Conservation (phyloP, 2,113 vertebrate genomes). For the Cebidichthys violaceus region DNA sequence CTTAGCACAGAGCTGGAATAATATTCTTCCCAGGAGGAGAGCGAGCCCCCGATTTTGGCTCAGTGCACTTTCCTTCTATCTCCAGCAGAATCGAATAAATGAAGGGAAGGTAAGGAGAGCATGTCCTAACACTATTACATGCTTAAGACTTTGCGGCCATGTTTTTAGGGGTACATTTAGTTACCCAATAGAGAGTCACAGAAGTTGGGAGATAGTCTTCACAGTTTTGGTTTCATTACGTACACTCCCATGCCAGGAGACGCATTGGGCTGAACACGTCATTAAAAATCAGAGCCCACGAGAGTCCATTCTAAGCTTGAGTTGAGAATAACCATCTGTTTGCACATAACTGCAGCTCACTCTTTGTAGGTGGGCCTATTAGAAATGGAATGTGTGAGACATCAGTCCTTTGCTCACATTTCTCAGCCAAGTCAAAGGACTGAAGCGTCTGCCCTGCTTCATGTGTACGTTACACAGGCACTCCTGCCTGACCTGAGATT, state of each 20-base stretch:
- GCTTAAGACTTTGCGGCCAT: conserved; percentile 30
- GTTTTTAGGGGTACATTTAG: conserved; percentile 3
- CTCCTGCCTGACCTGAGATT: conserved; percentile 57
- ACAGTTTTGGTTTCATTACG: conserved; percentile 10
- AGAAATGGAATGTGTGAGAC: conserved; percentile 69
- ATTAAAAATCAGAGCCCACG: conserved; percentile 48
- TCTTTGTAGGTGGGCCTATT: conserved; percentile 74
- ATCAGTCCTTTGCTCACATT: conserved; percentile 59
- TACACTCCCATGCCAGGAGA: conserved; percentile 12
- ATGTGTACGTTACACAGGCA: conserved; percentile 61
- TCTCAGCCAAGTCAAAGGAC: conserved; percentile 45
- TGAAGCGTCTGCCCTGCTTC: conserved; percentile 35
- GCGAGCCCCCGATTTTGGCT: conserved; percentile 59
- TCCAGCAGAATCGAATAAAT: conserved; percentile 63
- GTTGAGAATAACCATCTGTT: conserved; percentile 72
- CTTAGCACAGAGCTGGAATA: conserved; percentile 69
- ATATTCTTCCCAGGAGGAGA: conserved; percentile 74
- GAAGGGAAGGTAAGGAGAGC: conserved; percentile 32
- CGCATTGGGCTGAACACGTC: conserved; percentile 30
- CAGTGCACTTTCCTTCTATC: conserved; percentile 44
- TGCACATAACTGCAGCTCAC: conserved; percentile 55
- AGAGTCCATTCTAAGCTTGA: conserved; percentile 52
- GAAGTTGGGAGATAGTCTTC: conserved; percentile 1
- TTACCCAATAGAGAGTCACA: not conserved
- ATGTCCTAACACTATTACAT: conserved; percentile 51